Evolutionary conservation across 2,113 vertebrate species (phyloP).

Genomic region (Sterrhoptilus dennistouni): DNA sequence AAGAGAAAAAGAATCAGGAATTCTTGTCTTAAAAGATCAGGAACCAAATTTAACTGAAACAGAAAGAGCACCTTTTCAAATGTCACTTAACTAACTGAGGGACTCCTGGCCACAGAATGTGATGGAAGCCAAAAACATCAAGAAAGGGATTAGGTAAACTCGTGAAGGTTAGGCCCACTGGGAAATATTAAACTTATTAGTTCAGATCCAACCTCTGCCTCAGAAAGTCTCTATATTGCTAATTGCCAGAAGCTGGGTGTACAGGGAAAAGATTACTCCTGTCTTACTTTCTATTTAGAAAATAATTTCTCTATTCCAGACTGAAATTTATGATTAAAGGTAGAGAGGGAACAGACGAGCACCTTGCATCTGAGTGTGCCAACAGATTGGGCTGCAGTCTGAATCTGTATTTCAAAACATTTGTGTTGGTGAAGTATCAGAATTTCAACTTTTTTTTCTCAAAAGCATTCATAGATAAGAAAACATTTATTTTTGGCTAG

Average conservation of each 20-base stretch:
- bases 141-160: background rate
- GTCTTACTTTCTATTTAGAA: background rate
- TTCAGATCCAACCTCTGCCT: background rate
- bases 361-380: background rate
- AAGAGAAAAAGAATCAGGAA: background rate
- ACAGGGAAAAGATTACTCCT: background rate
- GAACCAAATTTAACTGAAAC: background rate
- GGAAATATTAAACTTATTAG: background rate
- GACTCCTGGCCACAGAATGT: background rate
- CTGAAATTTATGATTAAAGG: background rate
- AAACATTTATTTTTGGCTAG: background rate
- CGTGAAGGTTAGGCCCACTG: background rate
- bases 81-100: background rate
- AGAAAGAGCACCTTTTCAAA: background rate
- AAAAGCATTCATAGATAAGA: background rate
- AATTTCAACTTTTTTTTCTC: background rate
- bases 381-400: background rate
- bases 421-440: background rate
- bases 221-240: background rate
- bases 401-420: background rate
- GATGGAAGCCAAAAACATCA: background rate
- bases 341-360: background rate
- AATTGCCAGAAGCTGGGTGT: background rate
- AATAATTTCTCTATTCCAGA: background rate
- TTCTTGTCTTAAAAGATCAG: background rate